Evolutionary conservation across 2,888 invertebrate species (phyloP).

Genomic region (Zootermopsis nevadensis): DNA sequence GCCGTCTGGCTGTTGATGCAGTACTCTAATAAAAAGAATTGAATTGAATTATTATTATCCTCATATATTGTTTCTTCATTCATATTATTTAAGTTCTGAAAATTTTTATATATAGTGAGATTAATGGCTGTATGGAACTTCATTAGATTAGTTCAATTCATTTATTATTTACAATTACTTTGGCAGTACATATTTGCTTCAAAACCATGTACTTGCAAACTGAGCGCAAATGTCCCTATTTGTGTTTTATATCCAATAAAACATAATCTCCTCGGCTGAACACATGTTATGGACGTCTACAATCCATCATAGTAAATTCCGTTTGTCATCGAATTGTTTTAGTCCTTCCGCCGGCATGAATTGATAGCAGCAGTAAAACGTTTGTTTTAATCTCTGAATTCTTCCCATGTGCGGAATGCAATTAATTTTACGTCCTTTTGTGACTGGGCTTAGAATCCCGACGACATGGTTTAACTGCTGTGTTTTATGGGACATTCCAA

Average conservation of each 20-base stretch:
- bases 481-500: constrained; percentile 44
- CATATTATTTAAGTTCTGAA: no score
- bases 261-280: not conserved
- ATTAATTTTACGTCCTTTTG: constrained; percentile 51
- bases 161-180: no score
- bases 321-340: not conserved
- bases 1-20: no score
- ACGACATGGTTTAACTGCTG: constrained; percentile 19
- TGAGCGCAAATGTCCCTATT: no score
- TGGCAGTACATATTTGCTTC: no score
- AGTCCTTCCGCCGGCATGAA: not conserved
- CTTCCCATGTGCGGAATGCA: constrained; percentile 47
- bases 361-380: not conserved
- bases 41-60: no score
- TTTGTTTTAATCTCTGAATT: constrained; percentile 34
- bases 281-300: not conserved
- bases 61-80: not conserved
- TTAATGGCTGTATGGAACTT: no score
- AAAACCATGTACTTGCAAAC: no score
- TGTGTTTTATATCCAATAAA: not conserved
- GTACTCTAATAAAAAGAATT: no score
- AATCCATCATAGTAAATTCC: not conserved
- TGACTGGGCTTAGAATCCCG: constrained; percentile 37
- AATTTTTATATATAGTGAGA: no score
- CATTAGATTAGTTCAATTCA: no score